phyloP scores from a whole-genome alignment of 2,888 invertebrate genomes.

The Cylindroiulus punctatus region DNA sequence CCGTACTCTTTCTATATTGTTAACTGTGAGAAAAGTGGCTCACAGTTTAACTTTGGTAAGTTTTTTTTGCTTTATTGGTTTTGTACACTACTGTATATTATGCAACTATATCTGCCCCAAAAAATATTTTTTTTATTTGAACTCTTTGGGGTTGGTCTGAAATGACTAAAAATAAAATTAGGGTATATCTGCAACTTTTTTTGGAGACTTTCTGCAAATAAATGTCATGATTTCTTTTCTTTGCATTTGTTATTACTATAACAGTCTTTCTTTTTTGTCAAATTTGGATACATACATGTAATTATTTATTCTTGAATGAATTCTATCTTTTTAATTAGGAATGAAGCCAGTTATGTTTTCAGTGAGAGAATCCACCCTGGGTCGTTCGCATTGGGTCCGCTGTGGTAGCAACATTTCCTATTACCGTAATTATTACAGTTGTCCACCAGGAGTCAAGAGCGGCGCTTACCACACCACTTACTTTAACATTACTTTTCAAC shows the following conservation, averaged over 20 bases:
- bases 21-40: conserved; percentile 86
- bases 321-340: conserved; percentile 66
- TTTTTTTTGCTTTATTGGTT: conserved; percentile 23
- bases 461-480: conserved; percentile 78
- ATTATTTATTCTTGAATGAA: too few relatives aligned
- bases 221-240: too few relatives aligned
- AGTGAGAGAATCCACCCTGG: conserved; percentile 74
- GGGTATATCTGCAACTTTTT: too few relatives aligned
- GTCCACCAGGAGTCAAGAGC: conserved; percentile 61
- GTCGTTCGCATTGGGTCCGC: conserved; percentile 73
- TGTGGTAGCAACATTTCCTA: conserved; percentile 82
- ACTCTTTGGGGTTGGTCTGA: too few relatives aligned
- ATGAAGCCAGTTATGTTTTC: conserved; percentile 90
- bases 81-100: conserved; percentile 51
- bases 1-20: conserved; percentile 85
- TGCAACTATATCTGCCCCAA: too few relatives aligned
- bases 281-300: too few relatives aligned
- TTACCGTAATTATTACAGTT: conserved; percentile 76
- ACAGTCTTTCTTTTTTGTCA: too few relatives aligned
- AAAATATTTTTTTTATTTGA: too few relatives aligned
- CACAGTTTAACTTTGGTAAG: conserved; percentile 82
- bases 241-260: too few relatives aligned
- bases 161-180: too few relatives aligned
- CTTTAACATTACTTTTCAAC: conserved; percentile 80
- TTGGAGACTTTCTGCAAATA: too few relatives aligned